phyloP scores from a whole-genome alignment of 2,797 vertebrate species.

The Lindbergichthys nudifrons region DNA sequence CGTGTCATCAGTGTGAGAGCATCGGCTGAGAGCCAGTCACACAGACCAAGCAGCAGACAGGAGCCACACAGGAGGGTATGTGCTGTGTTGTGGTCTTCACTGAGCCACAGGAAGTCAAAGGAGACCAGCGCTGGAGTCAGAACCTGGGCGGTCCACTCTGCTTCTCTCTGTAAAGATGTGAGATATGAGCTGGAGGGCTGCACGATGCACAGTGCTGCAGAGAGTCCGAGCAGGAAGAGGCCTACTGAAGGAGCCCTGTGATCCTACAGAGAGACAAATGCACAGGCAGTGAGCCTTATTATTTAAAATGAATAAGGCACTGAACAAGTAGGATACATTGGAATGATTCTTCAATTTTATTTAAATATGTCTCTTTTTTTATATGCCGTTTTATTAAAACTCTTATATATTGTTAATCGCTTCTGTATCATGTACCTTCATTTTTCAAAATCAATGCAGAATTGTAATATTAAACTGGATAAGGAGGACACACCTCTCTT shows the following conservation, averaged over 20 bases:
- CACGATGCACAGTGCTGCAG: slow-evolving; percentile 68
- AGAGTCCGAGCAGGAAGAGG: slow-evolving; percentile 78
- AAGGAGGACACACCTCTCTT: no score
- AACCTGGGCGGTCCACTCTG: slow-evolving; percentile 75
- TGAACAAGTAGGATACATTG: no score
- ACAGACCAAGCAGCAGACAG: slow-evolving; percentile 73
- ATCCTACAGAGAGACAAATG: slow-evolving; percentile 65
- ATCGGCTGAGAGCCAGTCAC: slow-evolving; percentile 80
- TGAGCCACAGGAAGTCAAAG: slow-evolving; percentile 86
- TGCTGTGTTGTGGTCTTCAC: slow-evolving; percentile 81
- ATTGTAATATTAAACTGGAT: no score
- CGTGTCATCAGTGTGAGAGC: slow-evolving; percentile 76
- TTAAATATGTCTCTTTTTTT: no score
- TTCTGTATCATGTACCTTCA: no score
- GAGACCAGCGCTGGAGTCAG: slow-evolving; percentile 78
- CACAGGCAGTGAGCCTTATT: not conserved
- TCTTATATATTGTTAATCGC: no score
- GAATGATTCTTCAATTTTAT: no score
- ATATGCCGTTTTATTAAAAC: no score
- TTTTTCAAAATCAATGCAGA: no score
- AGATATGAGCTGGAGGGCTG: slow-evolving; percentile 54
- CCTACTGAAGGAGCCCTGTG: slow-evolving; percentile 84
- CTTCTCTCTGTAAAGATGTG: slow-evolving; percentile 69
- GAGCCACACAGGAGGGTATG: slow-evolving; percentile 79
- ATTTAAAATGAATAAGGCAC: no score